phyloP scores from a whole-genome alignment of 2,888 invertebrate species.

The Micoletzkya japonica region DNA sequence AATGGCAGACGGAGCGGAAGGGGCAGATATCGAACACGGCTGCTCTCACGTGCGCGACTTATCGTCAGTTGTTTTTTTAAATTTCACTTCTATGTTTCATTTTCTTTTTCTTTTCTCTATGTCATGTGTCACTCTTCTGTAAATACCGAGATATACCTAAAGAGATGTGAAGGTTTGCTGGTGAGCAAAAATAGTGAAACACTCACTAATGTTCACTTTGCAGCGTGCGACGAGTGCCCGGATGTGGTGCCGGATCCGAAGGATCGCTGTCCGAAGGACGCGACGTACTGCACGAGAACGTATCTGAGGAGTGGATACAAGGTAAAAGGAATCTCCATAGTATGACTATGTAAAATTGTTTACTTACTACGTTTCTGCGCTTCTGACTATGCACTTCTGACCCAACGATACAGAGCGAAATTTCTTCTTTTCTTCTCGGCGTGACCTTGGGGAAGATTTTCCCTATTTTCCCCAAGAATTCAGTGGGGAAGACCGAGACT shows the following conservation, averaged over 20 bases:
- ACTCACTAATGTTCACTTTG: neutral
- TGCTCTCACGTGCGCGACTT: constrained; percentile 9
- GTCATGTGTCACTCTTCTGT: too few relatives aligned
- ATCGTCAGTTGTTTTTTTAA: too few relatives aligned
- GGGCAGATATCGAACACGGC: constrained; percentile 10
- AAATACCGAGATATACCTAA: neutral
- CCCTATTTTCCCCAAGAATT: too few relatives aligned
- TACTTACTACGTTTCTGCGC: too few relatives aligned
- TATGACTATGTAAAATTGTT: too few relatives aligned
- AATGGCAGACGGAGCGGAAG: constrained; percentile 1
- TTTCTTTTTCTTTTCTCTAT: neutral
- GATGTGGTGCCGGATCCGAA: constrained; percentile 1
- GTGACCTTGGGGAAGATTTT: too few relatives aligned
- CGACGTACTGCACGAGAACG: neutral
- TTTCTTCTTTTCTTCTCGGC: too few relatives aligned
- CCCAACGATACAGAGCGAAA: too few relatives aligned
- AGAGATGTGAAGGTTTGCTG: neutral
- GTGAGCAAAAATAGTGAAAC: neutral
- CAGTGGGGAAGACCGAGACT: too few relatives aligned
- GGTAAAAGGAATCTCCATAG: too few relatives aligned
- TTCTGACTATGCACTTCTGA: too few relatives aligned
- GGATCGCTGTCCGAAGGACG: constrained; percentile 18
- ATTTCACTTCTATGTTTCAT: too few relatives aligned
- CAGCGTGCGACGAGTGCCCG: constrained; percentile 15
- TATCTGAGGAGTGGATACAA: constrained; percentile 1